Percentiles rank a stretch among this genome's conserved stretches.
phyloP scores from a whole-genome alignment of 2,797 vertebrate species.

The Spinus pinus region DNA sequence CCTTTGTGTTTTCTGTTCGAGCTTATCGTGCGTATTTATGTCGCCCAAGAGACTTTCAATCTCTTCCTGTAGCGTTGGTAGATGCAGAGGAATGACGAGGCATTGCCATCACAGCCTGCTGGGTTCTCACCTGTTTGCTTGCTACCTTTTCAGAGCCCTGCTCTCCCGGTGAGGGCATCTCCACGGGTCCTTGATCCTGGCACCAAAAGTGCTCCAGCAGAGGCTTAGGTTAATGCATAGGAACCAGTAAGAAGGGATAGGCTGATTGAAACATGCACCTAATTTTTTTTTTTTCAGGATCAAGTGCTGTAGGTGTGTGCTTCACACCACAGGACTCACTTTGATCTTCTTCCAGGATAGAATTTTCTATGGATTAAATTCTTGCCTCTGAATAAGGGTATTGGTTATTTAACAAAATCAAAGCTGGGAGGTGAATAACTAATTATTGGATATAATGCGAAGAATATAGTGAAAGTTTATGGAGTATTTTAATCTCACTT shows the following conservation, averaged over 20 bases:
- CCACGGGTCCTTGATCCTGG: background rate
- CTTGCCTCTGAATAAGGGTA: background rate
- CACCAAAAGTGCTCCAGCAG: background rate
- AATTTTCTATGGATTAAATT: slow-evolving; percentile 7
- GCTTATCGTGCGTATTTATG: background rate
- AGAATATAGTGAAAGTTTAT: background rate
- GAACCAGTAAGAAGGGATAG: background rate
- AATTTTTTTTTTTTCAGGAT: background rate
- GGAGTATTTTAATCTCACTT: background rate
- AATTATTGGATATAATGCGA: background rate
- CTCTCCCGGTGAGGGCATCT: background rate
- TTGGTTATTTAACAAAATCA: slow-evolving; percentile 13
- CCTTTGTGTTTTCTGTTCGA: background rate
- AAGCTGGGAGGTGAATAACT: background rate
- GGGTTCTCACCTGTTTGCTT: rapidly evolving
- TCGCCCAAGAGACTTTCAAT: background rate
- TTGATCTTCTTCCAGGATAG: slow-evolving; percentile 12
- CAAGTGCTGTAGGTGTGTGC: background rate
- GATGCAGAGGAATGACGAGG: background rate
- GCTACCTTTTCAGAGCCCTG: background rate
- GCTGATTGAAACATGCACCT: background rate
- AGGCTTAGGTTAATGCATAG: background rate
- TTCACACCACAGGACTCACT: background rate
- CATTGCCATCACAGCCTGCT: background rate
- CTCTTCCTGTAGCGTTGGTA: background rate